phyloP scores from a whole-genome alignment of 2,113 vertebrate genomes.

The Physeter macrocephalus region DNA sequence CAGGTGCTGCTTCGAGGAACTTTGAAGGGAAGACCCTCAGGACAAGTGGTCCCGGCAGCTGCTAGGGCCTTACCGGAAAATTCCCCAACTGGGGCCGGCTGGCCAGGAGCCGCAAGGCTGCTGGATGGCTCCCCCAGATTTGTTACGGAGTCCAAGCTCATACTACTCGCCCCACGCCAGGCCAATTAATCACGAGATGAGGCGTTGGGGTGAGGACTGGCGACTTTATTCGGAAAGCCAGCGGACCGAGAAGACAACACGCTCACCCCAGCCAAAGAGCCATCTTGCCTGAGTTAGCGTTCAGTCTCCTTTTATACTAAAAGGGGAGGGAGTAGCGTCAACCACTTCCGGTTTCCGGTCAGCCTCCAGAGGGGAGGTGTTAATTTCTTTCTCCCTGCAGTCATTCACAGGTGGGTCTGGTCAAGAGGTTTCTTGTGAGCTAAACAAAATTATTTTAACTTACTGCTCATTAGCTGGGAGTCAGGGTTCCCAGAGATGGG shows the following conservation, averaged over 20 bases:
- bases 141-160: background rate
- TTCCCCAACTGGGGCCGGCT: background rate
- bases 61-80: background rate
- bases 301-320: background rate
- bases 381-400: background rate
- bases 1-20: background rate
- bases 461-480: background rate
- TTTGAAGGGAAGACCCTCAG: background rate
- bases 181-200: background rate
- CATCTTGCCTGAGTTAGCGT: background rate
- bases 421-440: background rate
- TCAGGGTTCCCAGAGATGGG: background rate
- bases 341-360: background rate
- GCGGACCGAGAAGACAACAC: background rate
- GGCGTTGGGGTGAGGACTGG: background rate
- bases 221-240: background rate
- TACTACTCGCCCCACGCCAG: background rate
- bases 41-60: background rate
- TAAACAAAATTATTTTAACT: background rate
- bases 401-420: background rate
- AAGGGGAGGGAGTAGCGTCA: background rate
- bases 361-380: background rate
- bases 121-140: background rate
- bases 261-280: rapidly evolving
- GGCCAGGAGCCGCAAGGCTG: background rate